A percentile compares a stretch with the other conserved stretches of the same genome.
Evolutionary conservation across 2,113 vertebrate species (phyloP).

Genomic region (Platichthys flesus): DNA sequence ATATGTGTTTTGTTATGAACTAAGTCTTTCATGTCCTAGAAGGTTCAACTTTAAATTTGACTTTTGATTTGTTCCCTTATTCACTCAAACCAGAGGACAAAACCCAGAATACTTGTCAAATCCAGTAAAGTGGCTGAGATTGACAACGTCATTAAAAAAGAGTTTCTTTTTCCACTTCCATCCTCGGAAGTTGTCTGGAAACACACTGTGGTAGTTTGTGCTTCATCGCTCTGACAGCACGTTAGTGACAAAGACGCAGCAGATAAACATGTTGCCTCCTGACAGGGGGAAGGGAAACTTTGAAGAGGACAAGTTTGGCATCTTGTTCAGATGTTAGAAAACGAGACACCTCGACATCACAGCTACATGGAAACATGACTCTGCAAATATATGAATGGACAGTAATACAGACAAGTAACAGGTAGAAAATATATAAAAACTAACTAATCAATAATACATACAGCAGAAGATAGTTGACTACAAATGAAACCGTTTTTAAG

Average conservation of each 20-base stretch:
- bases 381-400: not conserved
- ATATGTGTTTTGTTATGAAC: not conserved
- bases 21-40: not conserved
- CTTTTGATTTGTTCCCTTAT: slow-evolving; percentile 1
- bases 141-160: slow-evolving; percentile 44
- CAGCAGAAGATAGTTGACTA: not conserved
- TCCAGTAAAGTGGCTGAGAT: slow-evolving; percentile 31
- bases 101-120: not conserved
- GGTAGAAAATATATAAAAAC: too few relatives aligned
- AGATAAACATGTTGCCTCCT: slow-evolving; percentile 60
- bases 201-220: slow-evolving; percentile 21
- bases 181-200: slow-evolving; percentile 27
- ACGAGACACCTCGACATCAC: not conserved
- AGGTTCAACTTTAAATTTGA: not conserved
- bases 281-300: slow-evolving; percentile 47
- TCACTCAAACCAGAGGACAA: slow-evolving; percentile 1
- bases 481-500: not conserved
- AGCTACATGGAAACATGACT: not conserved
- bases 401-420: not conserved
- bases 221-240: slow-evolving; percentile 64
- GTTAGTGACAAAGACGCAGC: slow-evolving; percentile 48
- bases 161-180: slow-evolving; percentile 43
- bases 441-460: too few relatives aligned
- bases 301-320: slow-evolving; percentile 29
- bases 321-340: slow-evolving; percentile 26